Evolutionary conservation across 1,140 invertebrate species (phyloP).

Genomic region (Lordiphosa mommai): DNA sequence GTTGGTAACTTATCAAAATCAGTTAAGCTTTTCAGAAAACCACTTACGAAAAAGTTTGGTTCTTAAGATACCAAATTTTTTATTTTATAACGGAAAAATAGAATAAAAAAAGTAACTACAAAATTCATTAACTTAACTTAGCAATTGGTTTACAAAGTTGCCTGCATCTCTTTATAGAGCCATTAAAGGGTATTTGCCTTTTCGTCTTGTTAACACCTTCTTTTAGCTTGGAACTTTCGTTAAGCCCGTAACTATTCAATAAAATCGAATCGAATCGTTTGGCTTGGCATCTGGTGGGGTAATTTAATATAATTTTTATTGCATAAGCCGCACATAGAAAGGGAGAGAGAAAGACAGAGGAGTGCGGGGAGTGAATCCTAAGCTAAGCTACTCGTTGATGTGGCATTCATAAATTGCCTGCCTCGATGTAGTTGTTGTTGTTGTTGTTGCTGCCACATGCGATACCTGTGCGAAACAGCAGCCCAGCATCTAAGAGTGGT

Average conservation of each 20-base stretch:
- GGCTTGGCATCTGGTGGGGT: constrained; percentile 57
- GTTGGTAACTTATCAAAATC: too few species aligned
- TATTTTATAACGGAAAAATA: too few species aligned
- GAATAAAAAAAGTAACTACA: too few species aligned
- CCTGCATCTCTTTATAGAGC: too few species aligned
- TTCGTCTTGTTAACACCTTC: neutral
- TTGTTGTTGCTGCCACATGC: constrained; percentile 60
- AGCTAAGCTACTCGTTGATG: constrained; percentile 40
- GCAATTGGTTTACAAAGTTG: too few species aligned
- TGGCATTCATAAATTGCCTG: constrained; percentile 68
- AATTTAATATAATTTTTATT: constrained; percentile 78
- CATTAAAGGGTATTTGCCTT: constrained; percentile 9
- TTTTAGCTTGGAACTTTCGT: constrained; percentile 26
- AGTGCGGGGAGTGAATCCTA: neutral
- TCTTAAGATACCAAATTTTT: too few species aligned
- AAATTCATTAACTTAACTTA: too few species aligned
- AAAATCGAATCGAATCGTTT: constrained; percentile 59
- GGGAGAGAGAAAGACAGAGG: neutral
- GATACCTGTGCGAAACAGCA: constrained; percentile 68
- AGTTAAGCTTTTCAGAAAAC: too few species aligned
- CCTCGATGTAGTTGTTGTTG: constrained; percentile 20
- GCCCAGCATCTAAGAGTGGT: constrained; percentile 9
- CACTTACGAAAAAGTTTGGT: too few species aligned
- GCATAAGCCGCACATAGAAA: constrained; percentile 37
- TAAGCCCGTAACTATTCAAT: constrained; percentile 68